Evolutionary conservation across 2,113 vertebrate genomes (phyloP).

Genomic region (Merops nubicus): DNA sequence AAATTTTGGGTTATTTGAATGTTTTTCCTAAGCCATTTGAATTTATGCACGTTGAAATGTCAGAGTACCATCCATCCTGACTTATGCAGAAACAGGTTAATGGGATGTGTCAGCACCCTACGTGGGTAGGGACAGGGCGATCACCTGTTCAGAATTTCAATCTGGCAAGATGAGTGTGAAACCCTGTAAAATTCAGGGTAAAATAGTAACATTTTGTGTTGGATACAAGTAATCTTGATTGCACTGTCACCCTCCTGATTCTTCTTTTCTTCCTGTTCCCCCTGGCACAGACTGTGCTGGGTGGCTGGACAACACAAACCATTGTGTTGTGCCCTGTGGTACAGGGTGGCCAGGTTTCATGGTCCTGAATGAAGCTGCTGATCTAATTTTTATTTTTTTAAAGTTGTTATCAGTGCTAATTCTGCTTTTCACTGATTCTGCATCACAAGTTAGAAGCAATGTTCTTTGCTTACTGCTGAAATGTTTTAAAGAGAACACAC

Average conservation of each 20-base stretch:
- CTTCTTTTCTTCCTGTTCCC: not conserved
- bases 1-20: not conserved
- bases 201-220: not conserved
- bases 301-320: not conserved
- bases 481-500: not conserved
- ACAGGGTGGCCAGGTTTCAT: not conserved
- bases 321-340: rapidly evolving
- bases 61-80: not conserved
- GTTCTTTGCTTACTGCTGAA: not conserved
- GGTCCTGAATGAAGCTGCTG: not conserved
- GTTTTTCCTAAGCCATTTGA: not conserved
- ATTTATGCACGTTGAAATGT: not conserved
- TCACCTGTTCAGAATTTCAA: not conserved
- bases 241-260: not conserved
- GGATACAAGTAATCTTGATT: not conserved
- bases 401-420: not conserved
- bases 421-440: not conserved
- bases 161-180: not conserved
- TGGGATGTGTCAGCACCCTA: not conserved
- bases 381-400: not conserved
- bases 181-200: not conserved
- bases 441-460: not conserved
- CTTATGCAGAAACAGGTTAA: rapidly evolving
- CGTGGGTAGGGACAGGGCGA: too few relatives aligned
- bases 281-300: not conserved